Percentiles rank a stretch among this genome's conserved stretches.
Conservation (phyloP, 2,888 invertebrate genomes). For the Drosophila subquinaria region DNA sequence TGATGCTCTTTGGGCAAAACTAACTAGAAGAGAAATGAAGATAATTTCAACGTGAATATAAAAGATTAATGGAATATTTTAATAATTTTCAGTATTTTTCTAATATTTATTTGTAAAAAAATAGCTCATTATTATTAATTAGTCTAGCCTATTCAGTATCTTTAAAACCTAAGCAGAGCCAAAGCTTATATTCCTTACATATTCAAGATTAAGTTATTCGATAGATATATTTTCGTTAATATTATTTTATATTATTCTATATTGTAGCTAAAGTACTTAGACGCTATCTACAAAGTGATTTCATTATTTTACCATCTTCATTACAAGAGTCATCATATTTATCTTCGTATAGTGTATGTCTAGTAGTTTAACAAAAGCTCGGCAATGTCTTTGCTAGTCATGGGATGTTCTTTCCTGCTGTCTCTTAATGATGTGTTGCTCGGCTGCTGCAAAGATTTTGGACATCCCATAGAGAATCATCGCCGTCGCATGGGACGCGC, state of each 20-base stretch:
- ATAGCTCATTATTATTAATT: no score
- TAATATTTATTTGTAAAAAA: no score
- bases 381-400: constrained; percentile 60
- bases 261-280: neutral
- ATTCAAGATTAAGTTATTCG: no score
- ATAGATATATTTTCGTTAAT: no score
- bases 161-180: no score
- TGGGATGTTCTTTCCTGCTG: constrained; percentile 60
- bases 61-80: neutral
- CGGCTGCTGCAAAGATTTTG: constrained; percentile 68
- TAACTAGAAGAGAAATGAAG: no score
- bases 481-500: constrained; percentile 50
- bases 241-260: neutral
- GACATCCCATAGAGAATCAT: constrained; percentile 64
- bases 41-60: neutral
- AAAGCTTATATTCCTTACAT: no score
- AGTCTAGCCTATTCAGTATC: no score
- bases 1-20: constrained; percentile 34
- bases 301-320: constrained; percentile 31
- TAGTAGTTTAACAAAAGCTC: constrained; percentile 61
- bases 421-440: constrained; percentile 75
- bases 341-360: constrained; percentile 47
- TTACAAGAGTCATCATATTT: constrained; percentile 32
- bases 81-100: no score
- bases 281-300: neutral